These are phyloP conservation scores for Cairina moschata DNA, from an alignment of 2,113 vertebrate species.

Conservation along the genomic window DNA sequence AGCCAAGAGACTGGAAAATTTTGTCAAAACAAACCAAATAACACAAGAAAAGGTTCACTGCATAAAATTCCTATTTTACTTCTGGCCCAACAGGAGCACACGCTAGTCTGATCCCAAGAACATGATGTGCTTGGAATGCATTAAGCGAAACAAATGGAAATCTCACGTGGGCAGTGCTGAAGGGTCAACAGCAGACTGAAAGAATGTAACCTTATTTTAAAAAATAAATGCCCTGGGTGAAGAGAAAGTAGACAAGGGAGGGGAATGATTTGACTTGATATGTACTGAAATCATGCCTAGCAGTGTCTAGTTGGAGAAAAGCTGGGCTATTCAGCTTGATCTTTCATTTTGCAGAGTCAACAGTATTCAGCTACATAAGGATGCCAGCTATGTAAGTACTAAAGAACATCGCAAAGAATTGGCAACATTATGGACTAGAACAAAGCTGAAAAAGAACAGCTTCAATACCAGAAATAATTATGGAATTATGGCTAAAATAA, in stretches of 20 bases:
- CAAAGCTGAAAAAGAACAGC: background rate
- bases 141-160: slow-evolving; percentile 48
- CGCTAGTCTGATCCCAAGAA: background rate
- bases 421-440: background rate
- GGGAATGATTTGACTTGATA: background rate
- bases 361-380: background rate
- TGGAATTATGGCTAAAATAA: background rate
- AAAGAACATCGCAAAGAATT: background rate
- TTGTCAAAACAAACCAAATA: background rate
- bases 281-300: background rate
- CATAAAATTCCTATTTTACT: background rate
- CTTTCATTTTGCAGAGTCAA: background rate
- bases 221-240: slow-evolving; percentile 44
- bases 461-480: background rate
- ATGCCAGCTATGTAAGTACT: background rate
- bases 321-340: background rate
- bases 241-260: background rate
- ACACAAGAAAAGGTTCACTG: background rate
- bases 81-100: background rate
- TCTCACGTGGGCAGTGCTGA: background rate
- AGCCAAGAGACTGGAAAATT: background rate
- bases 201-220: slow-evolving; percentile 58
- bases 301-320: background rate
- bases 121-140: slow-evolving; percentile 32
- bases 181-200: slow-evolving; percentile 47